phyloP scores from a whole-genome alignment of 2,113 vertebrate species.

The Stigmatopora nigra region DNA sequence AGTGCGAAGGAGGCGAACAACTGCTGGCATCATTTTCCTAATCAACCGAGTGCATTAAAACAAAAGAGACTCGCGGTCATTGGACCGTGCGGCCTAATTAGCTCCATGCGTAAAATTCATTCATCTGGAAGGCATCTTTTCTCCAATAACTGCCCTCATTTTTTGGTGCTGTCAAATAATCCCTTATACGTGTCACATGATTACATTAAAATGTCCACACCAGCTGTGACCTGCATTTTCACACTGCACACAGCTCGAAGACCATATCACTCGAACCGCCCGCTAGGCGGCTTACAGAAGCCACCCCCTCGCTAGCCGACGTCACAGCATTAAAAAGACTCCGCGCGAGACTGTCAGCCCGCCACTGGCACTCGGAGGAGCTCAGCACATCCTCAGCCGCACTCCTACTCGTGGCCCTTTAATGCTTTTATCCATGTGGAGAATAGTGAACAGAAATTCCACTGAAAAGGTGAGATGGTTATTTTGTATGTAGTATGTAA shows the following conservation, averaged over 20 bases:
- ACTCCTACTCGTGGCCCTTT: background rate
- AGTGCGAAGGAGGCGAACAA: too few relatives aligned
- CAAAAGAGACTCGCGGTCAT: background rate
- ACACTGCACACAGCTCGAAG: background rate
- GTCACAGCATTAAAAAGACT: constrained; percentile 35
- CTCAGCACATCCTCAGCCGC: constrained; percentile 20
- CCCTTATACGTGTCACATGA: background rate
- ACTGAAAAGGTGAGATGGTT: background rate
- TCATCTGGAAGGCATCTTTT: background rate
- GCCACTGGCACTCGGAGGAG: constrained; percentile 37
- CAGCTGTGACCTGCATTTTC: constrained; percentile 15
- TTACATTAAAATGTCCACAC: background rate
- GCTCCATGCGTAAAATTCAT: background rate
- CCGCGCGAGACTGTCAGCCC: background rate
- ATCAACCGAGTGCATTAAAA: background rate
- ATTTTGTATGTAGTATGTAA: background rate
- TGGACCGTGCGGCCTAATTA: background rate
- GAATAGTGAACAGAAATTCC: background rate
- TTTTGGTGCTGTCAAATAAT: background rate
- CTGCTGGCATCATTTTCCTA: too few relatives aligned
- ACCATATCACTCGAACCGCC: background rate
- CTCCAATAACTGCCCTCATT: background rate
- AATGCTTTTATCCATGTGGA: background rate
- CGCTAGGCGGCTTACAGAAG: constrained; percentile 22
- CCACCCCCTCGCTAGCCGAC: constrained; percentile 12